These are phyloP conservation scores for Habrosyne pyritoides DNA, from an alignment of 2,888 invertebrate genomes.

Conservation along the genomic window DNA sequence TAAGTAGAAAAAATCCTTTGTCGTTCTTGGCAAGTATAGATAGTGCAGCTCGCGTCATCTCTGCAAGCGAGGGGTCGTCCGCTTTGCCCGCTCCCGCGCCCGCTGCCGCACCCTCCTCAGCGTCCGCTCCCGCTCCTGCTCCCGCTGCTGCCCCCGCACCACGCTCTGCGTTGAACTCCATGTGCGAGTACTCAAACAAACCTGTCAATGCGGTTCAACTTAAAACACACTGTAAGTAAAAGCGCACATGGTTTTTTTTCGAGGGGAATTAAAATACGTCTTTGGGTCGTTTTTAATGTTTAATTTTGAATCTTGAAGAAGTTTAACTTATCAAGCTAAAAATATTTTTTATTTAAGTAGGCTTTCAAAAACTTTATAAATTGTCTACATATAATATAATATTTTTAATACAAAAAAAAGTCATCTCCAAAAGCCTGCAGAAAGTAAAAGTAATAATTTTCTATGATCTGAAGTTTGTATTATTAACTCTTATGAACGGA, in stretches of 20 bases:
- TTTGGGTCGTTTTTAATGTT: no score
- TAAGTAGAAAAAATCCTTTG: slow-evolving; percentile 89
- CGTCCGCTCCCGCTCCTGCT: slow-evolving; percentile 75
- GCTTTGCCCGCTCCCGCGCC: slow-evolving; percentile 81
- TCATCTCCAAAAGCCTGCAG: no score
- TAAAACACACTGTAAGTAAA: not conserved
- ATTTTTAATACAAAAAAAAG: no score
- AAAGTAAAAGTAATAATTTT: no score
- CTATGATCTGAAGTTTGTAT: no score
- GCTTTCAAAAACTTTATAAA: no score
- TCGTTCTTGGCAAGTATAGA: slow-evolving; percentile 88
- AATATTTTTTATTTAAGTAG: no score
- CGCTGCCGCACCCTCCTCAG: slow-evolving; percentile 82
- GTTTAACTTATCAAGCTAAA: no score
- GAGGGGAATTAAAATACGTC: no score
- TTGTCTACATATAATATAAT: no score
- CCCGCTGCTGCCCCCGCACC: slow-evolving; percentile 83
- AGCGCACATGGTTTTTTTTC: not conserved
- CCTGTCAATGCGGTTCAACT: slow-evolving; percentile 67
- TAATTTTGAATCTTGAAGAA: no score
- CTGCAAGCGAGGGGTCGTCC: slow-evolving; percentile 89
- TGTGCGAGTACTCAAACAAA: slow-evolving; percentile 90
- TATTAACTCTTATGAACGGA: no score
- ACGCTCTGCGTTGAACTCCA: slow-evolving; percentile 90
- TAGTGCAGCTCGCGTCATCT: slow-evolving; percentile 90